Evolutionary conservation across 2,888 invertebrate species (phyloP).

Genomic region (Herminia tarsipennalis): DNA sequence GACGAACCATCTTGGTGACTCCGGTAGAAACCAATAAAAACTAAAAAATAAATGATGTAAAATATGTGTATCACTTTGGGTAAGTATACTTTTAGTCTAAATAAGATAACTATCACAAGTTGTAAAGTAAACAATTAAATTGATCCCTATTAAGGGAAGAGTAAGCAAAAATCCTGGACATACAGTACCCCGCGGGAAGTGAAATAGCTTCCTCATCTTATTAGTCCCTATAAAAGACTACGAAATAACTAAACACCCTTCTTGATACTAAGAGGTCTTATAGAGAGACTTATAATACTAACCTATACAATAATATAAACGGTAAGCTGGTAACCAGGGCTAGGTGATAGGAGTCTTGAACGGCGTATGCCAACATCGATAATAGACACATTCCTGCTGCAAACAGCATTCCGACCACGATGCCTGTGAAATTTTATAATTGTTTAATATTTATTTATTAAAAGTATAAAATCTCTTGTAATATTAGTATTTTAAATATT

Average conservation of each 20-base stretch:
- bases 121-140: too few species aligned
- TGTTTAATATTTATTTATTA: too few species aligned
- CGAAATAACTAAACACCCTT: not conserved
- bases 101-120: too few species aligned
- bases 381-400: constrained; percentile 88
- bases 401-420: constrained; percentile 88
- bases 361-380: constrained; percentile 85
- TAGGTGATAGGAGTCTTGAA: constrained; percentile 87
- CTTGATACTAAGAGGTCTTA: not conserved
- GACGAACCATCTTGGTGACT: constrained; percentile 89
- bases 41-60: constrained; percentile 66
- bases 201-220: too few species aligned
- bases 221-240: not conserved
- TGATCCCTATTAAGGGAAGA: too few species aligned
- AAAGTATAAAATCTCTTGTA: too few species aligned
- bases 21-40: constrained; percentile 89
- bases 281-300: constrained; percentile 22
- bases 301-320: constrained; percentile 84
- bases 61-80: too few species aligned
- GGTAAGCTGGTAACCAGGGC: constrained; percentile 88
- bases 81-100: too few species aligned
- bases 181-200: too few species aligned
- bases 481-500: too few species aligned
- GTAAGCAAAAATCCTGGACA: too few species aligned
- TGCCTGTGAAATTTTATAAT: constrained; percentile 64